A percentile compares a stretch with the other conserved stretches of the same genome.
These are phyloP conservation scores for Neogale vison DNA, from an alignment of 2,113 vertebrate species.

Conservation along the genomic window DNA sequence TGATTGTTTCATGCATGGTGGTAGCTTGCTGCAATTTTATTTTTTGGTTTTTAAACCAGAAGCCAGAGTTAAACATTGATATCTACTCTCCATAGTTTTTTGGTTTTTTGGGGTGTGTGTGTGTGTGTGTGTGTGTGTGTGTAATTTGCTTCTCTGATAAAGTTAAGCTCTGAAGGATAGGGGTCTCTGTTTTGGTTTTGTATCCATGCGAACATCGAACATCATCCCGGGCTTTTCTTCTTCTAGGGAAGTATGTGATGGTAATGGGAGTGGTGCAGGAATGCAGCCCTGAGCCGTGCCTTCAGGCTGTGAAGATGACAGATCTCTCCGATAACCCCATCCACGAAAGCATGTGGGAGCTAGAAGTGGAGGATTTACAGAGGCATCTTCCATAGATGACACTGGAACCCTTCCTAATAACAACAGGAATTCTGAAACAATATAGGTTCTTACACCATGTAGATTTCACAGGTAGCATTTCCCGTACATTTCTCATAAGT, in stretches of 20 bases:
- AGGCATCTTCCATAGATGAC: constrained; percentile 82
- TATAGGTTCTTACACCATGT: background rate
- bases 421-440: background rate
- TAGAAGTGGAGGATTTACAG: constrained; percentile 95
- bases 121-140: background rate
- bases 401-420: background rate
- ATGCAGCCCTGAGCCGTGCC: constrained; percentile 89
- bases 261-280: constrained; percentile 92
- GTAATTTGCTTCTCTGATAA: background rate
- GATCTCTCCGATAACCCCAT: constrained; percentile 91
- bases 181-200: background rate
- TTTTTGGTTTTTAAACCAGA: background rate
- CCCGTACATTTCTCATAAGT: background rate
- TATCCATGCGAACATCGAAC: background rate
- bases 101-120: background rate
- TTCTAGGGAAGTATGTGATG: constrained; percentile 95
- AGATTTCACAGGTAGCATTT: background rate
- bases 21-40: background rate
- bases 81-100: background rate
- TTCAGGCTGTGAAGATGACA: constrained; percentile 94
- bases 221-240: background rate
- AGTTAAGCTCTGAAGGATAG: background rate
- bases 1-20: background rate
- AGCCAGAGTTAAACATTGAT: background rate
- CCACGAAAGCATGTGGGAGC: constrained; percentile 90